phyloP scores from a whole-genome alignment of 2,113 vertebrate genomes.

The Rattus rattus region DNA sequence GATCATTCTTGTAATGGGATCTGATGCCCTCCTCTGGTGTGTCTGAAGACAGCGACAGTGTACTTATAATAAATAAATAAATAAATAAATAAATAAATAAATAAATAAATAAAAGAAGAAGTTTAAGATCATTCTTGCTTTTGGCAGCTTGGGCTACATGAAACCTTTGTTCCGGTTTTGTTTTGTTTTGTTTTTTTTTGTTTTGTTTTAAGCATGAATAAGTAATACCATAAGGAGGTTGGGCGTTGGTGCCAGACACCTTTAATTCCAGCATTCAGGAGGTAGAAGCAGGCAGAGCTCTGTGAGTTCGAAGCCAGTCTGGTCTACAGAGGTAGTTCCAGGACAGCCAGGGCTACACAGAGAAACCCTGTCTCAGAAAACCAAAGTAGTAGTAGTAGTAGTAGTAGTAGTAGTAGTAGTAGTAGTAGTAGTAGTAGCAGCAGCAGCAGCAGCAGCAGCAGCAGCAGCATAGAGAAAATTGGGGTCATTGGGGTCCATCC shows the following conservation, averaged over 20 bases:
- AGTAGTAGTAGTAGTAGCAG: too few species aligned
- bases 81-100: too few species aligned
- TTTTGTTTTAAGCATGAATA: background rate
- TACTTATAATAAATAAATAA: too few species aligned
- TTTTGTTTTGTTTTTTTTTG: background rate
- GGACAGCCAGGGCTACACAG: background rate
- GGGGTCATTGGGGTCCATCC: background rate
- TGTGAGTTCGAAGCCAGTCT: background rate
- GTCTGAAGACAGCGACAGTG: too few species aligned
- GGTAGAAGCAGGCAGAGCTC: background rate
- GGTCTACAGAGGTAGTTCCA: background rate
- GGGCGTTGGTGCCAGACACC: background rate
- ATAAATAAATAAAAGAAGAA: too few species aligned
- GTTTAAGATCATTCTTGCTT: background rate
- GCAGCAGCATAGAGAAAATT: background rate
- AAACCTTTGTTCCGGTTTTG: background rate
- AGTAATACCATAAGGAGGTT: background rate
- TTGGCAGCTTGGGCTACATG: background rate
- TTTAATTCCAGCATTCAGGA: background rate
- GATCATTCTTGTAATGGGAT: too few species aligned
- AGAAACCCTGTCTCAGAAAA: background rate
- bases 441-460: background rate
- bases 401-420: background rate
- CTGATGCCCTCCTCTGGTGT: too few species aligned
- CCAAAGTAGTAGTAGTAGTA: background rate